Percentiles rank a stretch among this genome's conserved stretches.
Evolutionary conservation across 2,888 invertebrate species (phyloP).

Genomic region (Laothoe populi): DNA sequence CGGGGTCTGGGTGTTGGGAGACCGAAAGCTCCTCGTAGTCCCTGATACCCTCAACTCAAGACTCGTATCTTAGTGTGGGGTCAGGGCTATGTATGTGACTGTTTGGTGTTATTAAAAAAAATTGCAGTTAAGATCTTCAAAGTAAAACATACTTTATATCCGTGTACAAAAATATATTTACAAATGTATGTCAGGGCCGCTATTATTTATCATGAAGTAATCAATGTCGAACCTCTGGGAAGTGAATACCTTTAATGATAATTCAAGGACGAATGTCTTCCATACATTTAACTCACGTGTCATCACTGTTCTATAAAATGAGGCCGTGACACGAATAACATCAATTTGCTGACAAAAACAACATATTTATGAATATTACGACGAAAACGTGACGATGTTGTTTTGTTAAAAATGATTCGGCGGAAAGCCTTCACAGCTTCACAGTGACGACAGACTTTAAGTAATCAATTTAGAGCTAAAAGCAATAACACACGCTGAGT

Average conservation of each 20-base stretch:
- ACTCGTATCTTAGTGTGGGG: too few species aligned
- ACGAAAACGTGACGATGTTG: constrained; percentile 4
- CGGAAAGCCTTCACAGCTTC: neutral
- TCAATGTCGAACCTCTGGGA: neutral
- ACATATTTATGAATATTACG: constrained; percentile 1
- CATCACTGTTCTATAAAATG: neutral
- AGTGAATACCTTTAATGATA: neutral
- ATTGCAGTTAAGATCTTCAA: too few species aligned
- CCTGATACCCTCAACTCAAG: too few species aligned
- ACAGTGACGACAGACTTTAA: too few species aligned
- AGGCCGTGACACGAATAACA: constrained; percentile 4
- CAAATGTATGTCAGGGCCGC: too few species aligned
- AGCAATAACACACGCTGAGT: too few species aligned
- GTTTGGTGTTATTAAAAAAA: too few species aligned
- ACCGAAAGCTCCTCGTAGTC: too few species aligned
- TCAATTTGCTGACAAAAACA: neutral
- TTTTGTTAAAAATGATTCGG: neutral
- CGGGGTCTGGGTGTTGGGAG: too few species aligned
- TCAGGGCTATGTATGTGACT: too few species aligned
- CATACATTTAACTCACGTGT: neutral
- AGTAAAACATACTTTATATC: neutral
- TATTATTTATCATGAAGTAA: too few species aligned
- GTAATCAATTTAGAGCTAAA: too few species aligned
- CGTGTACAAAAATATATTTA: neutral
- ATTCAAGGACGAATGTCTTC: neutral